Evolutionary conservation across 1,140 invertebrate species (phyloP).

Genomic region (Cheumatopsyche charites): DNA sequence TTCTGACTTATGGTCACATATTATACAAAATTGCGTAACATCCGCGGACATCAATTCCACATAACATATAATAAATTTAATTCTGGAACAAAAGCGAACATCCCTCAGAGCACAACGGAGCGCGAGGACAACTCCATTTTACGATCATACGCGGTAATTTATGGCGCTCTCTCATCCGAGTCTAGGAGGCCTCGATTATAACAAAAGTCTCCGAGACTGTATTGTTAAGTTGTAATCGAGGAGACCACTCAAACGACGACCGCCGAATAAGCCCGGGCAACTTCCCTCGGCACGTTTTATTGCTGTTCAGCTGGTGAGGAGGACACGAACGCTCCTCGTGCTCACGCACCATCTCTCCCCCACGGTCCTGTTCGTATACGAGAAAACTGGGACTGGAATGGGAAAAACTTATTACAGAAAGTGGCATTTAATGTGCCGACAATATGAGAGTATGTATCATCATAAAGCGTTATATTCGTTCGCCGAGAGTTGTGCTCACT

Average conservation of each 20-base stretch:
- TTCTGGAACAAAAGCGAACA: no score
- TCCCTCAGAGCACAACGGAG: no score
- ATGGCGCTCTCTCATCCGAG: conserved; percentile 13
- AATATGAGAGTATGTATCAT: conserved; percentile 39
- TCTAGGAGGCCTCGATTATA: neutral
- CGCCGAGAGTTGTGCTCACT: conserved; percentile 25
- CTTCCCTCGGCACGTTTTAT: conserved; percentile 25
- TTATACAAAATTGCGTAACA: no score
- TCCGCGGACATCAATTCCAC: no score
- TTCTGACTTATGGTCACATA: no score
- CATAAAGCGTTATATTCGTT: conserved; percentile 34
- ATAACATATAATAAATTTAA: no score
- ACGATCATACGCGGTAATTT: conserved; percentile 21
- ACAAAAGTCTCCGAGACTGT: conserved; percentile 4
- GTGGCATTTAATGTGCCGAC: conserved; percentile 38
- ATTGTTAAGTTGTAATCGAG: conserved; percentile 33
- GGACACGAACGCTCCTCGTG: neutral
- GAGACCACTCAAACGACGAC: conserved; percentile 22
- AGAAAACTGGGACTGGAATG: neutral
- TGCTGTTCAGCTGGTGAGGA: conserved; percentile 27
- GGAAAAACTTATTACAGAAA: conserved; percentile 40
- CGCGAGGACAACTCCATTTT: conserved; percentile 15
- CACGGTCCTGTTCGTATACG: no score
- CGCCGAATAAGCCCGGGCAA: conserved; percentile 14
- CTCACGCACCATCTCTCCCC: no score